Base-by-base conservation (phyloP, 2,888 invertebrate species). In the Eurytoma californica region DNA sequence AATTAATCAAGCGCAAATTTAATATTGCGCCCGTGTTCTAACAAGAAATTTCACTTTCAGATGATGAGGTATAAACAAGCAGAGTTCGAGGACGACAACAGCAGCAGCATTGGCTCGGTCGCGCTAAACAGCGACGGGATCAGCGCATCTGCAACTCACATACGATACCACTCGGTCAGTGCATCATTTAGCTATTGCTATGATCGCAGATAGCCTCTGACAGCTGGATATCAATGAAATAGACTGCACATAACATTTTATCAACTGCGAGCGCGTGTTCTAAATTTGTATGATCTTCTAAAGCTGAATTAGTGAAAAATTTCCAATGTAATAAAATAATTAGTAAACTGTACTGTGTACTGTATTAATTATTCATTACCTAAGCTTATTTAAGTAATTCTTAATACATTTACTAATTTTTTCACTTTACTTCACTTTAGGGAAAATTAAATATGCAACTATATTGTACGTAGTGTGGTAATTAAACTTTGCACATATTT, bases 21-120 rank as follows among this genome's bases (percentile, higher is more conserved):
- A 5, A 57, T 18, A 18, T 20, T 20, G 0, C 57, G 39, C 39
- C 39, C 9, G 9, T 9, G 39, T 39, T 39, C 9, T 39, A 39
- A 61, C 67, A 60, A 20, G 0, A 30, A 72, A 28, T 39, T 51
- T 61, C 49, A 2, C 16, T 89, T 89, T 3, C 92, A 96, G 96
- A 96, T 96, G 96, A 96, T 96, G 84, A 94, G 95, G 83, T 96
- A 96, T 88, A 96, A 96, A 91, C 95, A 96, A 30, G 96, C 96
- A 86, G 95, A 96, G 86, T 95, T 95, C 89, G 96, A 96, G 87
- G 95, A 96, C 83, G 96, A 96, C 87, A 93, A 93, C 28, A 95
- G 94, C 85, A 96, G 96, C 86, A 96, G 96, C 86, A 93, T 96
- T 86, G 96, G 96, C 84, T 96, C 96, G 70, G 95, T 96, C 51